Evolutionary conservation across 2,113 vertebrate species (phyloP).

Genomic region (Heterocephalus glaber): DNA sequence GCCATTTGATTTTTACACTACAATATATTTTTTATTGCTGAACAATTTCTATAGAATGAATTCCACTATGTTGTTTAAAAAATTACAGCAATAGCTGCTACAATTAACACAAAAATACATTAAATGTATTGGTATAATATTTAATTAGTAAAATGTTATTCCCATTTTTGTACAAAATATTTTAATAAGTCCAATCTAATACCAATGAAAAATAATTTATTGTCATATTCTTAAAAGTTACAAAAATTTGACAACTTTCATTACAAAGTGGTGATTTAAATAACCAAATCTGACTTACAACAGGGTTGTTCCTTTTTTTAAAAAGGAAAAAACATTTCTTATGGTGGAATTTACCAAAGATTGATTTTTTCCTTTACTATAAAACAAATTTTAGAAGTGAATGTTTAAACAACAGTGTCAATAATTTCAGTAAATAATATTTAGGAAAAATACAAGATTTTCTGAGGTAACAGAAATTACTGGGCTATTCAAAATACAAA

Average conservation of each 20-base stretch:
- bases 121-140: conserved; percentile 3
- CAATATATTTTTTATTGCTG: background rate
- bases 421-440: conserved; percentile 67
- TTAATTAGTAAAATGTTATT: conserved; percentile 43
- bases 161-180: conserved; percentile 40
- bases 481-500: conserved; percentile 69
- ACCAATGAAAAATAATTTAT: conserved; percentile 53
- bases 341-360: conserved; percentile 50
- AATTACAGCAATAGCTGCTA: conserved; percentile 11
- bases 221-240: conserved; percentile 33
- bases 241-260: background rate
- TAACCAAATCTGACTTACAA: conserved; percentile 47
- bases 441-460: conserved; percentile 37
- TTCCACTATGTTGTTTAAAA: conserved; percentile 38
- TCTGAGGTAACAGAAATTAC: conserved; percentile 55
- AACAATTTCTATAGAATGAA: conserved; percentile 32
- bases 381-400: conserved; percentile 54
- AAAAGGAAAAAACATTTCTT: conserved; percentile 15
- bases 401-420: conserved; percentile 60
- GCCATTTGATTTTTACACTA: conserved; percentile 56
- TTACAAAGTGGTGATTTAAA: conserved; percentile 57
- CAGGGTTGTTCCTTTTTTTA: background rate
- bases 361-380: conserved; percentile 36
- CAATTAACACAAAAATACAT: conserved; percentile 44
- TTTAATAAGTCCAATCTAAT: conserved; percentile 46